Evolutionary conservation across 2,797 vertebrate genomes (phyloP).

Genomic region (Paratrypauchen microcephalus): DNA sequence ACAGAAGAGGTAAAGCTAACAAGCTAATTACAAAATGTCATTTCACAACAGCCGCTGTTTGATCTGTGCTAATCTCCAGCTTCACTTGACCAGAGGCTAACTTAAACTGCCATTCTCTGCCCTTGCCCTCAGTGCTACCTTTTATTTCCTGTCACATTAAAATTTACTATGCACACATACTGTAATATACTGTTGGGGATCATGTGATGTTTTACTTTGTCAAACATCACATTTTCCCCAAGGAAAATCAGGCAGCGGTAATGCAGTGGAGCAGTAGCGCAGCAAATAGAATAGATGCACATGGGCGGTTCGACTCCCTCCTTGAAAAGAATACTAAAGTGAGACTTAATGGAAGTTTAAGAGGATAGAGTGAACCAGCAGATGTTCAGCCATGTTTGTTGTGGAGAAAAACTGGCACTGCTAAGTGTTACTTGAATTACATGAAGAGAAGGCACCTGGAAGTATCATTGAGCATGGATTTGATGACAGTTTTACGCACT

Average conservation of each 20-base stretch:
- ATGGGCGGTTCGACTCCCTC: neutral
- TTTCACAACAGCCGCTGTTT: constrained; percentile 8
- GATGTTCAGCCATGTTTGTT: constrained; percentile 3
- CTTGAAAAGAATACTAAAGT: constrained; percentile 3
- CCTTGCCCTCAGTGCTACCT: constrained; percentile 9
- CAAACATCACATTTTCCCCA: neutral
- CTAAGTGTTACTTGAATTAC: constrained; percentile 5
- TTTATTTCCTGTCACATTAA: constrained; percentile 26
- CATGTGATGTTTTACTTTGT: constrained; percentile 17
- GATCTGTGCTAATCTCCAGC: constrained; percentile 12
- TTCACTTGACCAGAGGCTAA: constrained; percentile 17
- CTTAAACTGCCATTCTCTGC: constrained; percentile 19
- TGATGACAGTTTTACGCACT: neutral
- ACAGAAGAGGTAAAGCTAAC: neutral
- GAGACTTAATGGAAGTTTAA: constrained; percentile 2
- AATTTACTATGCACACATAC: constrained; percentile 20
- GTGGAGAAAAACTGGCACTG: neutral
- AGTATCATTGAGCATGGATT: neutral
- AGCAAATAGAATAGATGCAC: constrained; percentile 5
- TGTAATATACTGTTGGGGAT: neutral
- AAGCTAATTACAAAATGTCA: neutral
- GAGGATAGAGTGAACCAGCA: neutral
- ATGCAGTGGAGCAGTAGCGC: constrained; percentile 2
- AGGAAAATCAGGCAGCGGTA: constrained; percentile 2
- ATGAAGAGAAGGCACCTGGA: constrained; percentile 11